These are phyloP conservation scores for Coptodon bakossiorum DNA, from an alignment of 2,113 vertebrate species.

Conservation along the genomic window DNA sequence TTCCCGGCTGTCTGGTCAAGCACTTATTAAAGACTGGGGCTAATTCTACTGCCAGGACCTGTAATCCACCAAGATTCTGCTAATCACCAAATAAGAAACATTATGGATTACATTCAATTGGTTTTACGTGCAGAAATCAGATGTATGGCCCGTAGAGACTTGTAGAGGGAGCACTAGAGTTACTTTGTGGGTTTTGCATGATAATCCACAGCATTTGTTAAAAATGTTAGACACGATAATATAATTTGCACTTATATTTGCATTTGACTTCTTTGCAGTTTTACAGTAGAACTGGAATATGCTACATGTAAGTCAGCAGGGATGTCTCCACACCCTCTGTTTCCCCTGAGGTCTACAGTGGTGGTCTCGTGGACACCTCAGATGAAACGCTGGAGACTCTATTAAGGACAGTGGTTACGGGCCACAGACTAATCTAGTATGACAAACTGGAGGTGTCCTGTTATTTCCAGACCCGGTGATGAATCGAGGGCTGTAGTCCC, in stretches of 20 bases:
- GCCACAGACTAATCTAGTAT: slow-evolving; percentile 75
- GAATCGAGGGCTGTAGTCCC: slow-evolving; percentile 66
- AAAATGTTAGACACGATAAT: background rate
- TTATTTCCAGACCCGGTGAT: slow-evolving; percentile 73
- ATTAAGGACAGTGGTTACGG: slow-evolving; percentile 74
- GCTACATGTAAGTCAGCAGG: background rate
- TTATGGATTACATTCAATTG: slow-evolving; percentile 68
- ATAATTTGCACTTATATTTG: background rate
- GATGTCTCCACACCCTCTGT: slow-evolving; percentile 27
- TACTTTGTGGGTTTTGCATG: background rate
- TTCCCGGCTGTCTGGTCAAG: slow-evolving; percentile 38
- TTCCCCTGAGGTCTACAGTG: slow-evolving; percentile 54
- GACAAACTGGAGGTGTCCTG: slow-evolving; percentile 78
- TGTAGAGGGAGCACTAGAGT: background rate
- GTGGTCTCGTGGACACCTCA: slow-evolving; percentile 65
- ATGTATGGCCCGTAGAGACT: slow-evolving; percentile 11
- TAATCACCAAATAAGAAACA: slow-evolving; percentile 72
- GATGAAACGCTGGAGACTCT: slow-evolving; percentile 66
- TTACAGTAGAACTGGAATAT: background rate
- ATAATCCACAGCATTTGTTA: background rate
- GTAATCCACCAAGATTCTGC: slow-evolving; percentile 62
- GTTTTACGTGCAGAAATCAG: slow-evolving; percentile 48
- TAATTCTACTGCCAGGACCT: slow-evolving; percentile 65
- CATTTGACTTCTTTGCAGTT: background rate
- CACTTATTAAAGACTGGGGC: slow-evolving; percentile 65